Base-by-base conservation (phyloP, 2,113 vertebrate genomes). In the Heterotis niloticus region DNA sequence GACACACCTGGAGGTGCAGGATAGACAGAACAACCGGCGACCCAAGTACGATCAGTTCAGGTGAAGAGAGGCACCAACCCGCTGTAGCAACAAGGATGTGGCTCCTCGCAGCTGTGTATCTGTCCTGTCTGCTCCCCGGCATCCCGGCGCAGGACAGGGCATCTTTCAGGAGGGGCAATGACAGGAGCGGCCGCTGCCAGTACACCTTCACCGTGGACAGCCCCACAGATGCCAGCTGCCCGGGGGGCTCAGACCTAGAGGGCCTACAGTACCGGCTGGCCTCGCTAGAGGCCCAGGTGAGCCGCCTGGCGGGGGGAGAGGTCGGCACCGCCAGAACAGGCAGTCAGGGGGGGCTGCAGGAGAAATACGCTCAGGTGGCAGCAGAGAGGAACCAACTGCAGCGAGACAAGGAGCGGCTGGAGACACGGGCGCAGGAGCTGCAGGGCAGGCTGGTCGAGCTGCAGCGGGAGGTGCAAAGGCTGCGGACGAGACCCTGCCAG, bases 171-270 rank as follows among this genome's bases (percentile, higher is more conserved):
- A 93, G 91, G 23, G 87, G 85, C 0, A 94, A 92, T 0, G 91
- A 95, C 85, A 83, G 78, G 14, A 77, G 85, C 0, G 94, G 94
- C 0, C 91, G 86, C 4, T 98, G 96, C 85, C 94, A 93, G 57
- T 98, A 96, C 85, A 95, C 91, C 79, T 98, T 98, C 86, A 91
- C 83, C 0, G 95, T 98, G 5, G 89, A 92, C 85, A 95, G 95
- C 81, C 94, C 94, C 0, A 65, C 13, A 0, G 95, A 97, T 81
- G 77, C 88, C 80, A 92, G 91, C 86, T 98, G 97, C 87, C 91
- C 95, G 0, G 80, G 81, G n/a, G 90, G 81, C 1, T 83, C 90
- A 0, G 94, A 96, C 84, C 79, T 95, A 84, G 91, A 94, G 67
- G 78, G 90, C 0, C 78, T 94, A 44, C 88, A 92, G 67, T 85